Base-by-base conservation (phyloP, 2,888 invertebrate genomes). In the Amaurobius ferox region DNA sequence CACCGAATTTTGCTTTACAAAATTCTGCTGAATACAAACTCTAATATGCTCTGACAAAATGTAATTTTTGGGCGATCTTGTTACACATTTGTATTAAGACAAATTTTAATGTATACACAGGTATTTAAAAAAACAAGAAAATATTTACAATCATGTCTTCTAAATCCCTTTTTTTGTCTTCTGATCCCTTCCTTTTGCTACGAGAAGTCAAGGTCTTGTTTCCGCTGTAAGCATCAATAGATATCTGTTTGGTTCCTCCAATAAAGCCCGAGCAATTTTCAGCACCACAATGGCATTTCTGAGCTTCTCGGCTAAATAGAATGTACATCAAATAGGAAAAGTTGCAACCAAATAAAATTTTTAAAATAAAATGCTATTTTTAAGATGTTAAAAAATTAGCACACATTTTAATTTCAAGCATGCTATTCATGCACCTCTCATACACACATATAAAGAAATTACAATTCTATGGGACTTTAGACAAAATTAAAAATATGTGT, bases 271-370 rank as follows among this genome's bases (percentile, higher is more conserved):
- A 94, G 91, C 99, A 99, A 89, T 94, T 95, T 13, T 93, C 90
- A 0, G 98, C 94, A 89, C 97, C 97, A 91, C 99, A 99, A 91
- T 94, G 98, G 92, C 99, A 99, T 88, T 95, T 95, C 92, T 99
- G 99, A 0, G 98, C 98, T 91, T 97, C 97, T 92, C 97, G 96
- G 6, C 98, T 97, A 92, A 0, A 62, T 19, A 61, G 0, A 23
- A 61, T 19, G 11, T 64, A 64, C 11, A 64, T 64, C 29, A 11
- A 28, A 11, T 28, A 64, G 11, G 16, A 66, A 13, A 2, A 29
- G 11, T 28, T 40, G 6, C n/a, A 70, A 28, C 23, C 26, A 62
- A n/a, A 64, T n/a, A 30, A 72, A 32, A 9, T 55, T 35, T 61
- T 16, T 29, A n/a, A 61, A 7, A 7, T 7, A 7, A 35, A 7